Base-by-base conservation (phyloP, 1,140 invertebrate species). In the Penaeus chinensis region DNA sequence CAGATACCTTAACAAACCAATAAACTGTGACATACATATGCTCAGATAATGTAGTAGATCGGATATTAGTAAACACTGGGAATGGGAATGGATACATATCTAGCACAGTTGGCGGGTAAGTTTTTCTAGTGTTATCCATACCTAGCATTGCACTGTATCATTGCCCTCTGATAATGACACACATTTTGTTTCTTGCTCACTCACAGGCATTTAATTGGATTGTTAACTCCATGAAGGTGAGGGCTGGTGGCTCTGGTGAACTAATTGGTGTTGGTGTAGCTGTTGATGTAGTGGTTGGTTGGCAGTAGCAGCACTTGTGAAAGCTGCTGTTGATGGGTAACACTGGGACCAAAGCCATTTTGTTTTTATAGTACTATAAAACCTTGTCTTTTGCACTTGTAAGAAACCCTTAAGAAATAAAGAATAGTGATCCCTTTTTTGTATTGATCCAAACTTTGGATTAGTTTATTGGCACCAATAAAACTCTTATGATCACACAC, bases 161-260 rank as follows among this genome's bases (percentile, higher is more conserved):
- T 32, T 32, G n/a, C 63, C 60, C 47, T 63, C 65, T 77, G 71
- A 78, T 85, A 85, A 62, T 85, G 83, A 85, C 74, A 37, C 74
- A 22, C 82, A 62, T 87, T 87, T 19, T 37, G 27, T 37, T 82
- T 82, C 63, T 82, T 85, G 77, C 84, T 85, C 65, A 66, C 85
- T 87, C 85, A 77, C 85, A 87, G 85, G 85, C 85, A 82, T 87
- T 87, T 87, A 87, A 87, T 87, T 87, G 85, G 85, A 87, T 82
- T 82, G 61, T 87, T 82, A 77, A 83, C 85, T 87, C 85, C 85
- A 87, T 87, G 85, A 87, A 87, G 85, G 85, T 87, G 85, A 87
- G 85, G 85, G 85, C 76, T 77, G 65, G 79, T 87, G 79, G 80
- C 85, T 87, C 85, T 87, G 85, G 85, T 87, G 85, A 87, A 47